These are phyloP conservation scores for Hippoglossus hippoglossus DNA, from an alignment of 2,797 vertebrate species.

Conservation along the genomic window DNA sequence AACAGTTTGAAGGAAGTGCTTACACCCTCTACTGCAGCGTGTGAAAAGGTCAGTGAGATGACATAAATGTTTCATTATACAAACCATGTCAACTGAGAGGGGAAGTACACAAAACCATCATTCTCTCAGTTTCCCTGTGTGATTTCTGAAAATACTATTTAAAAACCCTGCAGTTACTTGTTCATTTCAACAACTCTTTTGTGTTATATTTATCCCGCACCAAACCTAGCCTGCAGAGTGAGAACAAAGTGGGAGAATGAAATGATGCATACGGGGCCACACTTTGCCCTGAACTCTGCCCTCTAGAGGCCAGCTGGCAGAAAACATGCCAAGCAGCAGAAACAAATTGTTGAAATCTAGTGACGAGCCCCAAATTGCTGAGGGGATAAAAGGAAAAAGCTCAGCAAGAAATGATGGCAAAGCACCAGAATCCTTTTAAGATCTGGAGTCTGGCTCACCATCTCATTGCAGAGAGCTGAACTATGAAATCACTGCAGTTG, in stretches of 20 bases:
- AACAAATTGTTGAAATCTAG: slow-evolving; percentile 34
- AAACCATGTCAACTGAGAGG: slow-evolving; percentile 31
- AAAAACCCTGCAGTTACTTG: not conserved
- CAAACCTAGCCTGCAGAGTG: slow-evolving; percentile 37
- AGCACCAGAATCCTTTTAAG: slow-evolving; percentile 5
- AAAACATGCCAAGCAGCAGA: slow-evolving; percentile 24
- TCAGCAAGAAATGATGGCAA: slow-evolving; percentile 36
- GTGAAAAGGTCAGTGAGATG: slow-evolving; percentile 66
- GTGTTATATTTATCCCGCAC: slow-evolving; percentile 14
- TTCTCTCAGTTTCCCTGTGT: not conserved
- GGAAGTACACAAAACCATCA: slow-evolving; percentile 5
- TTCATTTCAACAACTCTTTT: slow-evolving; percentile 2
- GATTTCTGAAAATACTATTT: slow-evolving; percentile 6
- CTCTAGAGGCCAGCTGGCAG: slow-evolving; percentile 57
- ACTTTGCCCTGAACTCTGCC: slow-evolving; percentile 48
- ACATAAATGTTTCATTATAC: slow-evolving; percentile 63
- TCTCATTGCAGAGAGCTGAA: not conserved
- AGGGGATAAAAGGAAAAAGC: slow-evolving; percentile 3
- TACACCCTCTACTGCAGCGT: slow-evolving; percentile 56
- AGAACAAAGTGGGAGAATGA: slow-evolving; percentile 26
- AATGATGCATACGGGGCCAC: slow-evolving; percentile 17
- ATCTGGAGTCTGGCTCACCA: slow-evolving; percentile 8
- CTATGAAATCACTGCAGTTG: not conserved
- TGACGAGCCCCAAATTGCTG: slow-evolving; percentile 14
- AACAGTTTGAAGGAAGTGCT: slow-evolving; percentile 50